Percentiles rank a stretch among this genome's conserved stretches.
Evolutionary conservation across 2,888 invertebrate species (phyloP).

Genomic region (Ormyrus labotus): DNA sequence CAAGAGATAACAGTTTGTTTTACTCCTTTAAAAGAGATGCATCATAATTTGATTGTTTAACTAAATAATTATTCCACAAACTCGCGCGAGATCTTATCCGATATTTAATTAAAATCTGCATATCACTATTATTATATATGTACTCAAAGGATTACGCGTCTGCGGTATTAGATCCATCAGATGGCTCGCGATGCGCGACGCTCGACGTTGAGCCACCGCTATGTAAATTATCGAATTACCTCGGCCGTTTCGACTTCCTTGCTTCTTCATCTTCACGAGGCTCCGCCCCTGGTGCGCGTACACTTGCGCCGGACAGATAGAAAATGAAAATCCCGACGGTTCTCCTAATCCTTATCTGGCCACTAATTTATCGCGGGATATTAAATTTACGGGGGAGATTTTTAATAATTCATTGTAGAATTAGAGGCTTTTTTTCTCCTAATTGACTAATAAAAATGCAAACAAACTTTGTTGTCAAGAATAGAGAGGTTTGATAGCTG

Average conservation of each 20-base stretch:
- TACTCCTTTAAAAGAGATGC: neutral
- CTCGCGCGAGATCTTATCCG: constrained; percentile 31
- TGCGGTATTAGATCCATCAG: constrained; percentile 58
- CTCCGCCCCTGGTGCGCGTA: constrained; percentile 8
- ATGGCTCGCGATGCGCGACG: constrained; percentile 64
- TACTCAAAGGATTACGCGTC: constrained; percentile 13
- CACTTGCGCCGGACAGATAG: neutral
- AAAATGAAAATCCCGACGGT: constrained; percentile 43
- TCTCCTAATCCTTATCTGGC: constrained; percentile 30
- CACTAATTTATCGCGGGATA: constrained; percentile 7
- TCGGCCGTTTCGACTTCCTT: constrained; percentile 54
- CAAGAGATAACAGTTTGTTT: neutral
- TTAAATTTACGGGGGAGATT: neutral
- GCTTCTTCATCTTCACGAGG: constrained; percentile 53
- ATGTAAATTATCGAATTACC: constrained; percentile 69
- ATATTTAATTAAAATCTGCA: constrained; percentile 53
- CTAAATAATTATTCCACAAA: constrained; percentile 28
- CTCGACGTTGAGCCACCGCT: constrained; percentile 65
- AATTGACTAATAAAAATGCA: too few relatives aligned
- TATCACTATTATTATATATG: constrained; percentile 38
- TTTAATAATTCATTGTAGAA: too few relatives aligned
- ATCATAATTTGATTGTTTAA: constrained; percentile 38
- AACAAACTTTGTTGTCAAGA: too few relatives aligned
- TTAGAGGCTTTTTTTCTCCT: too few relatives aligned
- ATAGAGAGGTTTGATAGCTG: too few relatives aligned